Conservation (phyloP, 2,888 invertebrate genomes). For the Alloscopus bannaensis region DNA sequence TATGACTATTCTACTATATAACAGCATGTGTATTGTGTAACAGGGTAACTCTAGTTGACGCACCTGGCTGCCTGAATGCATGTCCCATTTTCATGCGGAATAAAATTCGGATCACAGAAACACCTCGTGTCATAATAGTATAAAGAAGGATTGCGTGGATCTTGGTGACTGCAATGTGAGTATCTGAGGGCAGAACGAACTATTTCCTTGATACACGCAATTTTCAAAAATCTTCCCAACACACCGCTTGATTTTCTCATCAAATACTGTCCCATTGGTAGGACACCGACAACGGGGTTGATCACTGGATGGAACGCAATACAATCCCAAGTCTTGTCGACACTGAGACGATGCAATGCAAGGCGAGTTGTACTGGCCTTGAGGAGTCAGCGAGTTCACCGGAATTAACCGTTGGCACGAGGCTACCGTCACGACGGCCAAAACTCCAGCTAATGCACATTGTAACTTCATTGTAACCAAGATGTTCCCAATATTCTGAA, state of each 20-base stretch:
- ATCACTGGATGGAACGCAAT: constrained; percentile 52
- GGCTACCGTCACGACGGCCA: constrained; percentile 14
- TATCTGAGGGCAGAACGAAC: constrained; percentile 61
- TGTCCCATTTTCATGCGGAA: constrained; percentile 54
- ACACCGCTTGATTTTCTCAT: constrained; percentile 52
- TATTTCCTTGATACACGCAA: constrained; percentile 62
- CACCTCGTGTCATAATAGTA: constrained; percentile 66
- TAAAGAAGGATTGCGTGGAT: constrained; percentile 59
- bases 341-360: constrained; percentile 43
- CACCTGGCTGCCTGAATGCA: constrained; percentile 58
- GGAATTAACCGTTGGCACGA: constrained; percentile 40
- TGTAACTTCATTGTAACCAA: constrained; percentile 27
- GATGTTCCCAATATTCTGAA: constrained; percentile 1
- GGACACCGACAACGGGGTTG: constrained; percentile 63
- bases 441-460: constrained; percentile 25
- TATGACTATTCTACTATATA: no score
- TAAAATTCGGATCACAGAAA: constrained; percentile 64
- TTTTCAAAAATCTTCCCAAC: constrained; percentile 60
- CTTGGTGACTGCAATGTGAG: constrained; percentile 65
- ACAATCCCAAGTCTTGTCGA: constrained; percentile 50
- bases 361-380: constrained; percentile 46
- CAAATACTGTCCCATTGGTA: constrained; percentile 64
- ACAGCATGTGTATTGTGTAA: no score
- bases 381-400: neutral
- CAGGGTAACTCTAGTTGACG: no score